A percentile compares a stretch with the other conserved stretches of the same genome.
Conservation (phyloP, 2,888 invertebrate genomes). For the Mythimna impura region DNA sequence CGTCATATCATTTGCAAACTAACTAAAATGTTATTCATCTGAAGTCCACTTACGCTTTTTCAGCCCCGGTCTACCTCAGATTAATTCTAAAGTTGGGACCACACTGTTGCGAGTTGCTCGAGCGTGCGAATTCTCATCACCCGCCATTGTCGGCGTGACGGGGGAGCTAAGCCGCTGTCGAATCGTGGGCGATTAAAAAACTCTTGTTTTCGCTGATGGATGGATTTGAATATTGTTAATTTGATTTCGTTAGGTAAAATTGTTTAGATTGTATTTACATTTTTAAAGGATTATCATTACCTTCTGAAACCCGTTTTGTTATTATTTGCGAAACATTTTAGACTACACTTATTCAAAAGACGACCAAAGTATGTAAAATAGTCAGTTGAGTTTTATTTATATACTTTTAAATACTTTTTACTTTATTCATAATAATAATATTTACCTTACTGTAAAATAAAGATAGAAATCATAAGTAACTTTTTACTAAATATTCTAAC, state of each 20-base stretch:
- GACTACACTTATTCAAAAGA: background rate
- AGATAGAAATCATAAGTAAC: too few relatives aligned
- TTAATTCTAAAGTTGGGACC: conserved; percentile 69
- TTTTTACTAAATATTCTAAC: background rate
- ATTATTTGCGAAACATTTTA: background rate
- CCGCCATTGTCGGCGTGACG: conserved; percentile 74
- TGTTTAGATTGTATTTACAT: conserved; percentile 5
- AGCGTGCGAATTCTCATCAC: conserved; percentile 77
- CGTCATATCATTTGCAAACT: too few relatives aligned
- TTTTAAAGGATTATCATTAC: background rate
- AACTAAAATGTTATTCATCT: conserved; percentile 4
- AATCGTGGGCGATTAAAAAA: conserved; percentile 76
- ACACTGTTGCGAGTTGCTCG: conserved; percentile 73
- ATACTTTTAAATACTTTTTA: too few relatives aligned
- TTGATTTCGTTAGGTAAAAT: conserved; percentile 45
- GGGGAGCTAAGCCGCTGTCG: conserved; percentile 54
- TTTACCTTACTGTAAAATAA: too few relatives aligned
- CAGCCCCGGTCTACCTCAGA: conserved; percentile 8
- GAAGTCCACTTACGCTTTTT: conserved; percentile 49
- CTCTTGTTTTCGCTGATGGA: conserved; percentile 72
- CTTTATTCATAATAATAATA: too few relatives aligned
- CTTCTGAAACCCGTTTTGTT: background rate
- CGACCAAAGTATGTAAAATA: background rate
- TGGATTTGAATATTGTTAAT: conserved; percentile 57
- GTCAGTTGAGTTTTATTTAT: background rate